A percentile compares a stretch with the other conserved stretches of the same genome.
Evolutionary conservation across 2,888 invertebrate genomes (phyloP).

Genomic region (Mythimna impura): DNA sequence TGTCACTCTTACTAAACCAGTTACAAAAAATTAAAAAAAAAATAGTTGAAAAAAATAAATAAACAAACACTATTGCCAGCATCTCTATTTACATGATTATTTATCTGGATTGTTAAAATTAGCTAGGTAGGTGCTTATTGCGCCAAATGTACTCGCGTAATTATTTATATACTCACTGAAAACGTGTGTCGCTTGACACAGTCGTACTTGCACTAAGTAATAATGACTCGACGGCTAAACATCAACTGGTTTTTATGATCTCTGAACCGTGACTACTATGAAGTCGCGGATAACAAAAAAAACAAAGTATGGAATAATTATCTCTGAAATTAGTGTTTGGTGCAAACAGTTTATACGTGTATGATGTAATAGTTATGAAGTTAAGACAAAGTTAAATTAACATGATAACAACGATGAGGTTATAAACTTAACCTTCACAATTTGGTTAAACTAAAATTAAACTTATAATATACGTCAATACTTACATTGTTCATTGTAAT

Average conservation of each 20-base stretch:
- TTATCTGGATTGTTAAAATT: slow-evolving; percentile 12
- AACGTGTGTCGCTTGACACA: slow-evolving; percentile 43
- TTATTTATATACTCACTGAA: background rate
- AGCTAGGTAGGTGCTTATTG: slow-evolving; percentile 2
- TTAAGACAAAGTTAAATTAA: slow-evolving; percentile 2
- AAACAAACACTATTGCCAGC: slow-evolving; percentile 34
- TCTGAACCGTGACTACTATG: slow-evolving; percentile 33
- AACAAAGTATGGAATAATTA: slow-evolving; percentile 11
- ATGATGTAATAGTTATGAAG: slow-evolving; percentile 23
- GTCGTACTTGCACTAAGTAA: slow-evolving; percentile 48
- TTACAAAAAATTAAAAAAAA: slow-evolving; percentile 14
- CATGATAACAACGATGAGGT: slow-evolving; percentile 42
- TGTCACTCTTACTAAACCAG: slow-evolving; percentile 12
- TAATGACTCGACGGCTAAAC: slow-evolving; percentile 9
- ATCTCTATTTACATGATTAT: slow-evolving; percentile 33
- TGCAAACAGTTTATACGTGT: background rate
- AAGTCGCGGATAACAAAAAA: slow-evolving; percentile 18
- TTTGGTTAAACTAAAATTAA: slow-evolving; percentile 1
- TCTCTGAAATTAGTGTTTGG: slow-evolving; percentile 4
- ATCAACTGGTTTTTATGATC: slow-evolving; percentile 34
- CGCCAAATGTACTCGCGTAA: slow-evolving; percentile 21
- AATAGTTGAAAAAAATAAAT: background rate
- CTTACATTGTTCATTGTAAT: slow-evolving; percentile 41
- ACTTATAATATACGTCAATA: slow-evolving; percentile 2
- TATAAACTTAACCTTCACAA: slow-evolving; percentile 55